phyloP scores from a whole-genome alignment of 2,113 vertebrate genomes.

The Carassius carassius region DNA sequence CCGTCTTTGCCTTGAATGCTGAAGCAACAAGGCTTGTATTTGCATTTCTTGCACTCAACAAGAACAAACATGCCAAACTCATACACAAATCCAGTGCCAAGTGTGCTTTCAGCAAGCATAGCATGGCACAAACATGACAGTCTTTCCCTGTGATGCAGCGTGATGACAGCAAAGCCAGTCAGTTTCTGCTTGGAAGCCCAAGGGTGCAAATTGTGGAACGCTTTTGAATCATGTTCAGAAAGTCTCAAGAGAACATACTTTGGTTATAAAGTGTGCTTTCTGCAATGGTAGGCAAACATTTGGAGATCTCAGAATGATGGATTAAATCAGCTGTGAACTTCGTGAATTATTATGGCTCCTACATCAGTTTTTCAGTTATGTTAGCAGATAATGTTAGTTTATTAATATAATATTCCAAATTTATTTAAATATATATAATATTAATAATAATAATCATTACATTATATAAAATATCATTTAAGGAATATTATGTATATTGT shows the following conservation, averaged over 20 bases:
- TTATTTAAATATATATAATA: too few species aligned
- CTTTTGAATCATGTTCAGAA: neutral
- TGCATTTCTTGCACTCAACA: constrained; percentile 33
- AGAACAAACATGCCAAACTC: constrained; percentile 21
- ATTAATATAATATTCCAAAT: neutral
- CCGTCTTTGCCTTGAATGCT: constrained; percentile 56
- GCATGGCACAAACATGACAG: neutral
- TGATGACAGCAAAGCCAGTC: neutral
- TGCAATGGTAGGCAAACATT: neutral
- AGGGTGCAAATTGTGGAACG: neutral
- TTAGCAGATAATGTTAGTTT: neutral
- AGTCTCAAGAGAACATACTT: neutral
- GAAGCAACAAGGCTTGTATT: constrained; percentile 40
- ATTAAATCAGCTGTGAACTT: neutral
- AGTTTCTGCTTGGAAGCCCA: neutral
- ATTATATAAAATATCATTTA: too few species aligned
- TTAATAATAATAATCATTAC: too few species aligned
- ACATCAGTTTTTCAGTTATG: neutral
- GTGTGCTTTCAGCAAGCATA: neutral
- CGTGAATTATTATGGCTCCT: neutral
- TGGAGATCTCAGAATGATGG: neutral
- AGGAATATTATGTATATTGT: too few species aligned
- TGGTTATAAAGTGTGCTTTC: neutral
- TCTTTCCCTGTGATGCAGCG: neutral
- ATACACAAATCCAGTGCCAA: neutral